phyloP scores from a whole-genome alignment of 2,888 invertebrate species.

The Operophtera brumata region DNA sequence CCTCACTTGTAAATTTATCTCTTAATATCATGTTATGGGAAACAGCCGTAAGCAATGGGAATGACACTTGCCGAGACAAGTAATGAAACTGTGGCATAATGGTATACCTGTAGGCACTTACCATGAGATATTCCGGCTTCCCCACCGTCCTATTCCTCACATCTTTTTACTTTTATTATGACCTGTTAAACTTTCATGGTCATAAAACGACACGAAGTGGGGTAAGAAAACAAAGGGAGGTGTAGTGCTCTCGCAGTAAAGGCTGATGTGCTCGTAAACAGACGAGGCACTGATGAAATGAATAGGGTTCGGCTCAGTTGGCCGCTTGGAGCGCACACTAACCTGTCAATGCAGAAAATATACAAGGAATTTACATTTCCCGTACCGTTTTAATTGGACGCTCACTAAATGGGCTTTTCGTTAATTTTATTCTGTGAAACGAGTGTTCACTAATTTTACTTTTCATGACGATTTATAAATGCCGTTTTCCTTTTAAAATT shows the following conservation, averaged over 20 bases:
- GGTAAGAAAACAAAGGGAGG: slow-evolving; percentile 56
- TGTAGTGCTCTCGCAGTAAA: slow-evolving; percentile 63
- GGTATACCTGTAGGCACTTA: slow-evolving; percentile 11
- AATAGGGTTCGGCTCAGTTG: slow-evolving; percentile 45
- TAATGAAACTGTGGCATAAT: slow-evolving; percentile 35
- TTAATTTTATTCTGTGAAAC: slow-evolving; percentile 40
- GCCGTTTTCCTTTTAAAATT: slow-evolving; percentile 34
- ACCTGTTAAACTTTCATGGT: slow-evolving; percentile 52
- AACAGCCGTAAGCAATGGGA: slow-evolving; percentile 27
- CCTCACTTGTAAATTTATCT: slow-evolving; percentile 16
- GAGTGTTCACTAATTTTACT: slow-evolving; percentile 41
- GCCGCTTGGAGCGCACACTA: slow-evolving; percentile 30
- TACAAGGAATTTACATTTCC: slow-evolving; percentile 46
- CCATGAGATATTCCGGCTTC: slow-evolving; percentile 12
- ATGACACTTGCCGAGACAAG: slow-evolving; percentile 36
- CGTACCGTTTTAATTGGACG: slow-evolving; percentile 59
- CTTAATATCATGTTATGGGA: slow-evolving; percentile 42
- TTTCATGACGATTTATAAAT: slow-evolving; percentile 35
- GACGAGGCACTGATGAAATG: slow-evolving; percentile 53
- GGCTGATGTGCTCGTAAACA: slow-evolving; percentile 65
- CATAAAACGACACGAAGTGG: slow-evolving; percentile 53
- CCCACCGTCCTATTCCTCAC: slow-evolving; percentile 17
- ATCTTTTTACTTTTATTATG: slow-evolving; percentile 44
- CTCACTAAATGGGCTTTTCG: slow-evolving; percentile 39
- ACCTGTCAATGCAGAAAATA: slow-evolving; percentile 49